These are phyloP conservation scores for Anoplius nigerrimus DNA, from an alignment of 2,888 invertebrate genomes.

Conservation along the genomic window DNA sequence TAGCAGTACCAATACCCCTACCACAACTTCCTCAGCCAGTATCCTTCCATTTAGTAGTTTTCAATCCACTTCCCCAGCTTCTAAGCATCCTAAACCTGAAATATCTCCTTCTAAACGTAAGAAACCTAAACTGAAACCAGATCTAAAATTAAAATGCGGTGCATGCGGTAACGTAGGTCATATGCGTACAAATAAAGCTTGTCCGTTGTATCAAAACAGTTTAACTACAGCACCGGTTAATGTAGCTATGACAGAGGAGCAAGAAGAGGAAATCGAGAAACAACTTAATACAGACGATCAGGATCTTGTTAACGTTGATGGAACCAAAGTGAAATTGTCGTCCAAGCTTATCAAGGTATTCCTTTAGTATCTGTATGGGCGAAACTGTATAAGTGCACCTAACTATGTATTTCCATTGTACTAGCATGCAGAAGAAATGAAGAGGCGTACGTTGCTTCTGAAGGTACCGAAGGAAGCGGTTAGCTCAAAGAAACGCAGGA, in stretches of 20 bases:
- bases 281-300: constrained; percentile 87
- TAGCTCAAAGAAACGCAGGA: constrained; percentile 80
- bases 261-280: constrained; percentile 88
- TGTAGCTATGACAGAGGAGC: constrained; percentile 86
- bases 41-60: constrained; percentile 67
- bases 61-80: constrained; percentile 58
- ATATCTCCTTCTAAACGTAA: constrained; percentile 81
- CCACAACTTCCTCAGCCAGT: constrained; percentile 63
- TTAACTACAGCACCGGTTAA: constrained; percentile 78
- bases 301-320: constrained; percentile 94
- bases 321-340: constrained; percentile 94
- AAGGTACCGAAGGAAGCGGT: constrained; percentile 87
- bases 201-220: constrained; percentile 92
- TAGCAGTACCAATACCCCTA: constrained; percentile 61
- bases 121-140: constrained; percentile 91
- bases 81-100: constrained; percentile 64
- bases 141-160: constrained; percentile 95
- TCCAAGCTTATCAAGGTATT: constrained; percentile 88
- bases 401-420: not conserved
- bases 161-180: constrained; percentile 94
- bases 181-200: constrained; percentile 96
- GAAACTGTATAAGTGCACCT: not conserved
- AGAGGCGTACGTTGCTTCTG: constrained; percentile 84
- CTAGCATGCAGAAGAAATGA: constrained; percentile 90
- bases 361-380: not conserved